phyloP scores from a whole-genome alignment of 2,797 vertebrate genomes.

The Typhlichthys eigenmanni region DNA sequence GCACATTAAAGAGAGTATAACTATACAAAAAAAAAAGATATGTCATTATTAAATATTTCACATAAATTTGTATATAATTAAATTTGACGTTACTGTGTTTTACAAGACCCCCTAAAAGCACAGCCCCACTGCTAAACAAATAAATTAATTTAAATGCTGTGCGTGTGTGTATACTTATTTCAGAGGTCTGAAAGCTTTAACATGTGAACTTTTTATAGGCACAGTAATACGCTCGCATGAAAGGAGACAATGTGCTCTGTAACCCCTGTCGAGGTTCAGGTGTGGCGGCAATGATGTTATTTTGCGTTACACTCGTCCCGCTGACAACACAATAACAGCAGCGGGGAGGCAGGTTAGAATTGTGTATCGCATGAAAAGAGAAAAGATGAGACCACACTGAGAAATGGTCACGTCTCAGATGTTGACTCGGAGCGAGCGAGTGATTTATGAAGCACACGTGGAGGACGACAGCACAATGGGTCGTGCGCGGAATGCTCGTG shows the following conservation, averaged over 20 bases:
- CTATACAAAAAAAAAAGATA: no score
- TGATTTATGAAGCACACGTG: conserved; percentile 32
- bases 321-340: conserved; percentile 29
- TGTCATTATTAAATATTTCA: no score
- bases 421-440: conserved; percentile 43
- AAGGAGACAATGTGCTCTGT: conserved; percentile 35
- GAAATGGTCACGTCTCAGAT: conserved; percentile 25
- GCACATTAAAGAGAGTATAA: no score
- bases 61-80: no score
- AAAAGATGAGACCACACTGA: neutral
- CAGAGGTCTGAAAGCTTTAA: no score
- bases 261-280: conserved; percentile 38
- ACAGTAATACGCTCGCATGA: conserved; percentile 2
- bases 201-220: no score
- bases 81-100: no score
- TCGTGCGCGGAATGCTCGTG: neutral
- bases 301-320: conserved; percentile 33
- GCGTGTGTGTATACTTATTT: no score
- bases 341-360: neutral
- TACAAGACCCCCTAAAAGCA: no score
- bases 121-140: no score
- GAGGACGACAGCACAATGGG: conserved; percentile 30
- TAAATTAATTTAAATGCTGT: no score
- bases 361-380: neutral
- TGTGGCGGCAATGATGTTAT: conserved; percentile 33